Evolutionary conservation across 2,113 vertebrate species (phyloP).

Genomic region (Eretmodus cyanostictus): DNA sequence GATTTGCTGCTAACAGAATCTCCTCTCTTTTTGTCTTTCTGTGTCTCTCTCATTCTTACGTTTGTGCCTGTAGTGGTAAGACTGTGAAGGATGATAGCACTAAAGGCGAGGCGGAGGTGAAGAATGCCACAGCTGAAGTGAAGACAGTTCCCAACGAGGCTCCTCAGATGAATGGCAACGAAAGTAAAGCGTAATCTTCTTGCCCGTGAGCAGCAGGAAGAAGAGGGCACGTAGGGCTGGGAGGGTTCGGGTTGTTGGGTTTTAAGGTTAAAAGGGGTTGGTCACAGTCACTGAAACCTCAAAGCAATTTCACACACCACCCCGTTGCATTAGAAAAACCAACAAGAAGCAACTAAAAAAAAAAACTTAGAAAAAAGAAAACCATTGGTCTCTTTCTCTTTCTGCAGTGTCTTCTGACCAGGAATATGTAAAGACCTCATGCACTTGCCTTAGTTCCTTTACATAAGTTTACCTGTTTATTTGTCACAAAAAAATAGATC

Average conservation of each 20-base stretch:
- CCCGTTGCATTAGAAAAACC: conserved; percentile 46
- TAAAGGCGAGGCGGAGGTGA: conserved; percentile 61
- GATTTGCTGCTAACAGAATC: conserved; percentile 22
- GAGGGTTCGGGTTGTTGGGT: background rate
- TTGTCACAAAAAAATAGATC: conserved; percentile 2
- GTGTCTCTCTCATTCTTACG: background rate
- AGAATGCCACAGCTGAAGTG: conserved; percentile 78
- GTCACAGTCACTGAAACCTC: conserved; percentile 58
- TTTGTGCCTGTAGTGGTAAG: conserved; percentile 71
- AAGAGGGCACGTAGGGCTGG: background rate
- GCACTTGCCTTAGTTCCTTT: conserved; percentile 71
- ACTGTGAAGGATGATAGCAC: conserved; percentile 78
- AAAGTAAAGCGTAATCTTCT: conserved; percentile 92
- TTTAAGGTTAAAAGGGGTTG: conserved; percentile 6
- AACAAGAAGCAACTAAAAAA: background rate
- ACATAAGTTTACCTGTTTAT: background rate
- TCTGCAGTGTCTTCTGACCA: conserved; percentile 82
- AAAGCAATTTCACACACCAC: conserved; percentile 40
- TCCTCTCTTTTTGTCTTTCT: background rate
- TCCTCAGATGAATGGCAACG: conserved; percentile 87
- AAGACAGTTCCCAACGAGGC: conserved; percentile 94
- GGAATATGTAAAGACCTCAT: conserved; percentile 73
- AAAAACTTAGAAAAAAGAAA: conserved; percentile 28
- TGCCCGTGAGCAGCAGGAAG: background rate
- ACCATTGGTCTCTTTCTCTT: conserved; percentile 68